A percentile compares a stretch with the other conserved stretches of the same genome.
Conservation (phyloP, 2,113 vertebrate genomes). For the Engraulis encrasicolus region DNA sequence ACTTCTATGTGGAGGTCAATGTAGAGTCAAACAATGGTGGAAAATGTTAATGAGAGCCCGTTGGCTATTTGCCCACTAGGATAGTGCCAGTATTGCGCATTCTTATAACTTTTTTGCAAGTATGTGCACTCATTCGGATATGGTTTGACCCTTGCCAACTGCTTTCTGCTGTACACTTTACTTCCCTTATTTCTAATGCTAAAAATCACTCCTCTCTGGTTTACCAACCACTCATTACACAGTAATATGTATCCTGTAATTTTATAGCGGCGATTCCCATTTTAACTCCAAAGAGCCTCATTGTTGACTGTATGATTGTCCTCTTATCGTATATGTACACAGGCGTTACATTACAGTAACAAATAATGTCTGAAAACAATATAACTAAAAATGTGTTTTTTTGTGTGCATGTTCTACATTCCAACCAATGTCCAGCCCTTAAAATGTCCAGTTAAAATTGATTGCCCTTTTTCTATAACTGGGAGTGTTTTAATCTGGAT, state of each 20-base stretch:
- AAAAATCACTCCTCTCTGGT: too few species aligned
- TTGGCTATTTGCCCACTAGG: too few species aligned
- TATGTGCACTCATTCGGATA: too few species aligned
- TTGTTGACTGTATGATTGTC: not conserved
- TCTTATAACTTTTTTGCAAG: too few species aligned
- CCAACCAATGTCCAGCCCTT: not conserved
- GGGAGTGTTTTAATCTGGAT: not conserved
- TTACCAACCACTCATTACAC: not conserved
- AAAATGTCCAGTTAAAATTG: constrained; percentile 3
- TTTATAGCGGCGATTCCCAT: too few species aligned
- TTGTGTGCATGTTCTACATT: not conserved
- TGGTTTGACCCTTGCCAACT: too few species aligned
- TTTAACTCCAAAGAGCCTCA: not conserved
- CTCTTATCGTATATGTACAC: not conserved
- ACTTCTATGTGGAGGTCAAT: too few species aligned
- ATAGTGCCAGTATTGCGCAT: too few species aligned
- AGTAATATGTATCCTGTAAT: not conserved
- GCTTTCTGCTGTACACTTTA: too few species aligned
- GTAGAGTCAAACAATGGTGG: too few species aligned
- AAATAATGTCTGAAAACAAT: not conserved
- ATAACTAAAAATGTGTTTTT: not conserved
- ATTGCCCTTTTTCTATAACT: not conserved
- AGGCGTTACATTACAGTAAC: not conserved
- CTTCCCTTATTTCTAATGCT: too few species aligned
- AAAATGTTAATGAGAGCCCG: too few species aligned